phyloP scores from a whole-genome alignment of 2,113 vertebrate species.

The Neogale vison region DNA sequence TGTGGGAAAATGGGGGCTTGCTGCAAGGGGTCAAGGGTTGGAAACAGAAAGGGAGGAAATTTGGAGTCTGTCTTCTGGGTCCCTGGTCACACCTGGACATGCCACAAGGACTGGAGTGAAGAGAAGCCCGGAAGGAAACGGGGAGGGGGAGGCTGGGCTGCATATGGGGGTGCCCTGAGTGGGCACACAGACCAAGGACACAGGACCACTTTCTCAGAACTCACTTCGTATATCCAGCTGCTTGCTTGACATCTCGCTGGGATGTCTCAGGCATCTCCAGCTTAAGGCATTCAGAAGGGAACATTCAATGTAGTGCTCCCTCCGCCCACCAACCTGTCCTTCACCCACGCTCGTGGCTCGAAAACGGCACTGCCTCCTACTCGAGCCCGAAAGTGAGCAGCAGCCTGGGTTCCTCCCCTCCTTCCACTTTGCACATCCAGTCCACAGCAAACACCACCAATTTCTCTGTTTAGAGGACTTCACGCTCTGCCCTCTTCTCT shows the following conservation, averaged over 20 bases:
- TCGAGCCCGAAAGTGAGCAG: not conserved
- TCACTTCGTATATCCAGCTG: not conserved
- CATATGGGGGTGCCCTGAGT: rapidly evolving
- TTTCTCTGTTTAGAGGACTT: not conserved
- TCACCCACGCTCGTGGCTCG: not conserved
- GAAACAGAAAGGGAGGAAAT: not conserved
- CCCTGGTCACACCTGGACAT: not conserved
- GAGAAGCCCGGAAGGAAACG: not conserved
- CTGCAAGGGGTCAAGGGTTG: not conserved
- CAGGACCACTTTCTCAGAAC: not conserved
- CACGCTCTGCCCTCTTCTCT: not conserved
- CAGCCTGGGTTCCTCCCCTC: not conserved
- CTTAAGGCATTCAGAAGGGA: not conserved
- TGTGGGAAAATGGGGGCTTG: not conserved
- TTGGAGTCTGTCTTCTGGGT: not conserved
- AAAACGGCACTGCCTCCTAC: not conserved
- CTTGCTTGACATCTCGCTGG: not conserved
- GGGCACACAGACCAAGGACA: not conserved
- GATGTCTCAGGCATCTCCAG: not conserved
- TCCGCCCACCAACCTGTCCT: not conserved
- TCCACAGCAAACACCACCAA: not conserved
- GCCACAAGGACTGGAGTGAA: not conserved
- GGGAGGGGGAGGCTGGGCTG: not conserved
- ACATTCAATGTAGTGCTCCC: not conserved
- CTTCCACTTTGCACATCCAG: not conserved